Percentiles rank a stretch among this genome's conserved stretches.
These are phyloP conservation scores for Vanessa cardui DNA, from an alignment of 2,888 invertebrate species.

Conservation along the genomic window DNA sequence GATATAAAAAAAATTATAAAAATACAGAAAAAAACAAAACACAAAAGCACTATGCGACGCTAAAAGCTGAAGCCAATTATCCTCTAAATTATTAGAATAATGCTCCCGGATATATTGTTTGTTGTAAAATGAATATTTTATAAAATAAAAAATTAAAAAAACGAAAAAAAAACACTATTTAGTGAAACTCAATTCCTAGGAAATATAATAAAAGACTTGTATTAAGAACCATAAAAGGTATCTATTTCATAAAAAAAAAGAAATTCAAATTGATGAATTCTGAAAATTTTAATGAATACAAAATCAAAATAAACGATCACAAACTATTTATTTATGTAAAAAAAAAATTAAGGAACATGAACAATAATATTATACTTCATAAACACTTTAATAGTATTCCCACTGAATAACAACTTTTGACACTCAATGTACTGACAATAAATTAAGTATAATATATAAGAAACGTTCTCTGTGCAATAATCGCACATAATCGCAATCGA, in stretches of 20 bases:
- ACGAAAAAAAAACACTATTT: slow-evolving; percentile 41
- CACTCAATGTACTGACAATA: slow-evolving; percentile 57
- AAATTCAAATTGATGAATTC: slow-evolving; percentile 31
- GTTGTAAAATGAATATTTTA: slow-evolving; percentile 71
- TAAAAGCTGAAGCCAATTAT: slow-evolving; percentile 65
- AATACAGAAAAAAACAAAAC: slow-evolving; percentile 28
- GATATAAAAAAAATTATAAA: slow-evolving; percentile 50
- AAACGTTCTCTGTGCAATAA: slow-evolving; percentile 39
- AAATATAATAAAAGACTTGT: slow-evolving; percentile 22
- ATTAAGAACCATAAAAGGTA: slow-evolving; percentile 15
- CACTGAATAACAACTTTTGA: slow-evolving; percentile 48
- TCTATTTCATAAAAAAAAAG: slow-evolving; percentile 16
- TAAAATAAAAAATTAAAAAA: slow-evolving; percentile 67
- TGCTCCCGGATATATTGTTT: slow-evolving; percentile 66
- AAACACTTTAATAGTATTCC: slow-evolving; percentile 44
- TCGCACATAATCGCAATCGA: slow-evolving; percentile 24
- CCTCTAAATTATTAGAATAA: slow-evolving; percentile 47
- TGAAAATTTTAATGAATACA: slow-evolving; percentile 28
- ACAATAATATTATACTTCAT: slow-evolving; percentile 46
- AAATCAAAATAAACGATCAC: slow-evolving; percentile 34
- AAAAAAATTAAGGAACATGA: slow-evolving; percentile 50
- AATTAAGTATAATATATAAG: slow-evolving; percentile 32
- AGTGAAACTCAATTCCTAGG: slow-evolving; percentile 44
- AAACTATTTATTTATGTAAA: slow-evolving; percentile 36
- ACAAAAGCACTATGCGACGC: slow-evolving; percentile 67